Conservation (phyloP, 1,140 invertebrate species). For the Lycorma delicatula region DNA sequence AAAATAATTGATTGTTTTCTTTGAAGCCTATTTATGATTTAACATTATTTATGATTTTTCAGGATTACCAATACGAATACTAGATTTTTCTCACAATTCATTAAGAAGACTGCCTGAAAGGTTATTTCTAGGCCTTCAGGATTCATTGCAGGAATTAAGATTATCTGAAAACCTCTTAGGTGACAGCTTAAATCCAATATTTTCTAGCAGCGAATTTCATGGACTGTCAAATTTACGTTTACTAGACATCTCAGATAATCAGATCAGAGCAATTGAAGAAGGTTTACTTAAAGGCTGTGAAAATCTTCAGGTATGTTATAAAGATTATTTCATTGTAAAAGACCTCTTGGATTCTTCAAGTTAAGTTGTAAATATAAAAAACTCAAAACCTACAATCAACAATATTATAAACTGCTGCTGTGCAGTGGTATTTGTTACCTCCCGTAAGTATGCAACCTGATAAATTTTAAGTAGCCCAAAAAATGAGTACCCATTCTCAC, state of each 20-base stretch:
- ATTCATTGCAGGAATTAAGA: slow-evolving; percentile 57
- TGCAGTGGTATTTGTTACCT: not conserved
- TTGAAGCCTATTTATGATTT: too few relatives aligned
- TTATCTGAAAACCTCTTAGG: slow-evolving; percentile 75
- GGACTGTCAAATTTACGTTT: slow-evolving; percentile 58
- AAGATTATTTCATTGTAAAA: too few relatives aligned
- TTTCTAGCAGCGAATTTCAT: slow-evolving; percentile 74
- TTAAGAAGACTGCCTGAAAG: slow-evolving; percentile 70
- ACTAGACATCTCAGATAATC: slow-evolving; percentile 69
- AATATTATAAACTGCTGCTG: too few relatives aligned
- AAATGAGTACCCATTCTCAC: too few relatives aligned
- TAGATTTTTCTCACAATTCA: slow-evolving; percentile 76
- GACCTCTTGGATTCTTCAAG: too few relatives aligned
- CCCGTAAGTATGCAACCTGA: too few relatives aligned
- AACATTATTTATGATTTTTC: slow-evolving; percentile 24
- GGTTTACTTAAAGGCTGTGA: slow-evolving; percentile 74
- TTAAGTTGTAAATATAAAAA: too few relatives aligned
- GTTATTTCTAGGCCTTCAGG: slow-evolving; percentile 54
- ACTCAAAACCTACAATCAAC: too few relatives aligned
- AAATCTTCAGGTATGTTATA: slow-evolving; percentile 51
- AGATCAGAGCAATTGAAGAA: slow-evolving; percentile 69
- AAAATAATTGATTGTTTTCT: too few relatives aligned
- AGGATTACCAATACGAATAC: slow-evolving; percentile 54
- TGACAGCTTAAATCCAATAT: slow-evolving; percentile 82
- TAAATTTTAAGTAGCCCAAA: too few relatives aligned